These are phyloP conservation scores for Ctenochaetus hawaiiensis DNA, from an alignment of 2,797 vertebrate species.

Conservation along the genomic window DNA sequence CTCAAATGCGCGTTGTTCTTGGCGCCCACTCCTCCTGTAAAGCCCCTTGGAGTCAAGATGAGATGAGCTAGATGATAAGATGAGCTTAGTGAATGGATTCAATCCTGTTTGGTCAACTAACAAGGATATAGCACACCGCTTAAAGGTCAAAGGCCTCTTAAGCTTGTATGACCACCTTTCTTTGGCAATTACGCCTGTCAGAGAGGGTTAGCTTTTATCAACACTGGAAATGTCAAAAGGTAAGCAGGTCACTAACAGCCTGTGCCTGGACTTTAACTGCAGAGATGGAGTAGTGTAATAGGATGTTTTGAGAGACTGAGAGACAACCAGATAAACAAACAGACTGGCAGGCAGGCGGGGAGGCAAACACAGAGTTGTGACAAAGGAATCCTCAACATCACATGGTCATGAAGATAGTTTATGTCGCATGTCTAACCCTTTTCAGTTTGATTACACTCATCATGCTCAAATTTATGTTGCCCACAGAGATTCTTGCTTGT, in stretches of 20 bases:
- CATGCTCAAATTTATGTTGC: slow-evolving; percentile 76
- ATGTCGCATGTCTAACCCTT: slow-evolving; percentile 68
- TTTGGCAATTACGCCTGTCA: slow-evolving; percentile 66
- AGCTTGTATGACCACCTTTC: slow-evolving; percentile 64
- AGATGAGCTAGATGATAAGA: slow-evolving; percentile 22
- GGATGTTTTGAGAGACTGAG: slow-evolving; percentile 49
- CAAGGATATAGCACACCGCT: slow-evolving; percentile 44
- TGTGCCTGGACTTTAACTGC: slow-evolving; percentile 26
- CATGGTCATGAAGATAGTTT: slow-evolving; percentile 64
- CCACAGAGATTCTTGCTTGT: slow-evolving; percentile 75
- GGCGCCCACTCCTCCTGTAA: slow-evolving; percentile 35
- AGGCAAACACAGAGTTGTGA: slow-evolving; percentile 61
- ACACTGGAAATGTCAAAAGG: slow-evolving; percentile 71
- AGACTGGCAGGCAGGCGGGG: slow-evolving; percentile 26
- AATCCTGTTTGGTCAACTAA: slow-evolving; percentile 68
- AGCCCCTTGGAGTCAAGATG: slow-evolving; percentile 46
- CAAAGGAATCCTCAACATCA: slow-evolving; percentile 74
- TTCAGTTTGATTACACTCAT: slow-evolving; percentile 79
- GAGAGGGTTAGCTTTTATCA: slow-evolving; percentile 53
- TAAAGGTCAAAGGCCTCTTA: slow-evolving; percentile 67
- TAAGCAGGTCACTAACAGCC: slow-evolving; percentile 64
- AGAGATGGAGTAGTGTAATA: slow-evolving; percentile 51
- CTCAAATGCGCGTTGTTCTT: slow-evolving; percentile 16
- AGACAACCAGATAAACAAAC: slow-evolving; percentile 55
- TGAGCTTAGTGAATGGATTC: slow-evolving; percentile 57